Base-by-base conservation (phyloP, 2,113 vertebrate genomes). In the Bothrops jararaca region DNA sequence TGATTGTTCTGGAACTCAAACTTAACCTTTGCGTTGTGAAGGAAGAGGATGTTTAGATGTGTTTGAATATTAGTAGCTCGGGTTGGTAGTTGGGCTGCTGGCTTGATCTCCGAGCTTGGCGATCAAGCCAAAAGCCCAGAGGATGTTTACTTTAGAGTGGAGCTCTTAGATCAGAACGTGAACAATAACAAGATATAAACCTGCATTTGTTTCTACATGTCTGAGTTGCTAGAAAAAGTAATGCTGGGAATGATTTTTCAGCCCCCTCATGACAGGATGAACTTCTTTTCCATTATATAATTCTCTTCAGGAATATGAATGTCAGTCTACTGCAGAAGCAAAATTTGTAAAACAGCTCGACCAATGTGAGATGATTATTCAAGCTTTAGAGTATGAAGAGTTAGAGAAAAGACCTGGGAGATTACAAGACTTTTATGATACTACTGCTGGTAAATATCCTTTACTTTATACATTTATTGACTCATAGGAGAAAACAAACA, bases 311-410 rank as follows among this genome's bases (percentile, higher is more conserved):
- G 99, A 99, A 94, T 99, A 99, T 34, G 99, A 99, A 96, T 96
- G 92, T 86, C 99, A 99, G 85, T 97, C 95, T 91, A 99, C 97
- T 89, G 94, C 97, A 3, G 99, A 99, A 95, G 99, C 99, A 89
- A 97, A 93, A 86, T 97, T 99, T 95, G 99, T 99, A 92, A 99
- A 99, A 95, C 97, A 99, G 96, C 97, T 99, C 93, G 99, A 99
- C 97, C 98, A 98, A 3, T 98, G 99, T 92, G 99, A 99, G 97
- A 99, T 99, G 99, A 98, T 99, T 94, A 97, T 99, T 58, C 99
- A 99, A 96, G 99, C 99, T 0, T 98, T 98, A 5, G 99, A 99
- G 94, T 99, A 99, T 0, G 99, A 99, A 96, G 97, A 98, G 91
- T 90, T 99, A 92, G 99, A 99, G 97, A 97, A 97, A 64, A 97